phyloP scores from a whole-genome alignment of 30 jellyfish, hydroid and myxozoan genomes.

The Aurelia aurita region DNA sequence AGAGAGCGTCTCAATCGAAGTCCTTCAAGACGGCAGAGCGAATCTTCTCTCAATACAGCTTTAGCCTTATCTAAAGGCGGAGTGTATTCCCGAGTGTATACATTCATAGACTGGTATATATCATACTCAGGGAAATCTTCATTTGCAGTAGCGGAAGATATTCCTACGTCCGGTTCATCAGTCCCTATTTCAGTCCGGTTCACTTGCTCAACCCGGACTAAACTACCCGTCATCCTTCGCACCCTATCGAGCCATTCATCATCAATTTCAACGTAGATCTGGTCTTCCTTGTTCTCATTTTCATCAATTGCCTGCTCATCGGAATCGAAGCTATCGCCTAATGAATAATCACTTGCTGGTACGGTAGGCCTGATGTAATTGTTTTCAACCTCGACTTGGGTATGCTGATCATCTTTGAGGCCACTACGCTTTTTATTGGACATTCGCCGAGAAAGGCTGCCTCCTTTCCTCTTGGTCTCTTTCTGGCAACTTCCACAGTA shows the following conservation, averaged over 20 bases:
- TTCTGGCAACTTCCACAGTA: conserved; percentile 36
- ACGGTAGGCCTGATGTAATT: not conserved
- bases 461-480: not conserved
- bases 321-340: not conserved
- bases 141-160: not conserved
- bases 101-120: conserved; percentile 1
- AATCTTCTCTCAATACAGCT: not conserved
- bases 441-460: conserved; percentile 13
- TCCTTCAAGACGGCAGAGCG: not conserved
- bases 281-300: not conserved
- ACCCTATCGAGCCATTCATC: conserved; percentile 39
- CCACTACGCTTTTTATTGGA: conserved; percentile 3
- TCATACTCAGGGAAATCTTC: not conserved
- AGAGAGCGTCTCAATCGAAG: too few relatives aligned
- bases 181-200: not conserved
- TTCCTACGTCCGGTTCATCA: not conserved
- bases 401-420: not conserved
- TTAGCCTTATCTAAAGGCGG: conserved; percentile 10
- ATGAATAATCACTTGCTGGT: not conserved
- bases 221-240: conserved; percentile 9
- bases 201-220: too few relatives aligned
- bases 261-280: conserved; percentile 46
- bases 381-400: not conserved
- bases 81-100: conserved; percentile 5
- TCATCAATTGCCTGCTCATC: not conserved